Evolutionary conservation across 1,140 invertebrate genomes (phyloP), one percentile per base, ranked within the genome.

Genomic region (Dysdera silvatica): DNA sequence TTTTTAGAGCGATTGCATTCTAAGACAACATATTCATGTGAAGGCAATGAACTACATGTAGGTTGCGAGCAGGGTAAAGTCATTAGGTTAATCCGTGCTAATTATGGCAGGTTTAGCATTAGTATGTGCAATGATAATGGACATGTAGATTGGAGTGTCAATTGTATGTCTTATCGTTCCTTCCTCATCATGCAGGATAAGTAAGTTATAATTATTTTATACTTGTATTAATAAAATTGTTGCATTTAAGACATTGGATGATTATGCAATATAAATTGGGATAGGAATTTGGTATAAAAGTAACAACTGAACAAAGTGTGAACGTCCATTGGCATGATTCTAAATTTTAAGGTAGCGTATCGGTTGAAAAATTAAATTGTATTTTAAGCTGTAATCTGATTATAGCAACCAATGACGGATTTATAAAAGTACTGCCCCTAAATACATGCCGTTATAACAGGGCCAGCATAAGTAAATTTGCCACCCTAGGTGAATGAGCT

Each of bases 61-160:
- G 84, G 87, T 70, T 97, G 94, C 78, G 84, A 85, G 52, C 85
- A 88, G 55, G 89, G 88, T 6, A 85, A 89, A 71, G 79, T 92
- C 45, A 96, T 97, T 69, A 87, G 92, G 72, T 81, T 97, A 65
- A 90, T 94, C 72, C 83, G 92, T 66, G 93, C 93, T 67, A 95
- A 95, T 81, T 97, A 95, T 76, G 94, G 94, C 45, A 83, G 94
- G 67, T 96, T 94, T 79, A 93, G 90, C 62, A 91, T 96, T 77
- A 91, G 89, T 71, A 91, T 95, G 74, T 97, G 94, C 81, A 97
- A 97, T 77, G 89, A 93, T 73, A 87, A 93, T 74, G 92, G 92
- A 61, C 87, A 93, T 78, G 90, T 89, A 18, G 91, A 94, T 71
- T 94, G 91, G 91, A 92, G 89, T 77, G 89, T 95, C 68, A 93